Percentiles rank a stretch among this genome's conserved stretches.
These are phyloP conservation scores for Aplidium turbinatum DNA, from an alignment of 23 tunicate species.

Conservation along the genomic window DNA sequence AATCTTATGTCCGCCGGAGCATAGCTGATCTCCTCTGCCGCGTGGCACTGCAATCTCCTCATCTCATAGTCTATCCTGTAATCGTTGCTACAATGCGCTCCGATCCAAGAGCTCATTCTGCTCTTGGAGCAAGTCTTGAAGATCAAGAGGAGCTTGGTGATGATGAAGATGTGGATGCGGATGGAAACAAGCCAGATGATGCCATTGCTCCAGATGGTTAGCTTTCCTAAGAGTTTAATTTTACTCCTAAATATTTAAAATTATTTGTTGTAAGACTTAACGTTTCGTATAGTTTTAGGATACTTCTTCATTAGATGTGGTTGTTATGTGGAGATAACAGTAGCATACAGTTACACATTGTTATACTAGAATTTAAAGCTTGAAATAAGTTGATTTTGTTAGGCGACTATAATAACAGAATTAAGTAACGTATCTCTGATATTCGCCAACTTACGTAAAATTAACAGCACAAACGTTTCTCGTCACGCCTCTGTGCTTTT, in stretches of 20 bases:
- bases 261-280: too few relatives aligned
- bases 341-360: slow-evolving; percentile 2
- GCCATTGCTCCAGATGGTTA: slow-evolving; percentile 16
- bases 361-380: too few relatives aligned
- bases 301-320: too few relatives aligned
- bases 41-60: slow-evolving; percentile 72
- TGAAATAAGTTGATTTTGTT: too few relatives aligned
- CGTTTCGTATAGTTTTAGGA: too few relatives aligned
- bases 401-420: background rate
- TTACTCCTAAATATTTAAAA: too few relatives aligned
- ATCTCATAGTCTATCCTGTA: slow-evolving; percentile 93
- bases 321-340: too few relatives aligned
- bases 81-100: slow-evolving; percentile 90
- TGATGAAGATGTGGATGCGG: slow-evolving; percentile 33
- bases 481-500: background rate
- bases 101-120: slow-evolving; percentile 64
- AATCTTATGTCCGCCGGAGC: slow-evolving; percentile 77
- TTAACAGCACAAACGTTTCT: too few relatives aligned
- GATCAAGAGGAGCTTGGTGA: slow-evolving; percentile 48
- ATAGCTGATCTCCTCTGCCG: slow-evolving; percentile 87
- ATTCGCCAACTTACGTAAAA: too few relatives aligned
- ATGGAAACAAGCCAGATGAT: slow-evolving; percentile 39
- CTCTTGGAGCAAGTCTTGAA: slow-evolving; percentile 49
- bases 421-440: too few relatives aligned
- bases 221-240: too few relatives aligned